Evolutionary conservation across 2,797 vertebrate genomes (phyloP), one percentile per base, ranked within the genome.

Genomic region (Manis javanica): DNA sequence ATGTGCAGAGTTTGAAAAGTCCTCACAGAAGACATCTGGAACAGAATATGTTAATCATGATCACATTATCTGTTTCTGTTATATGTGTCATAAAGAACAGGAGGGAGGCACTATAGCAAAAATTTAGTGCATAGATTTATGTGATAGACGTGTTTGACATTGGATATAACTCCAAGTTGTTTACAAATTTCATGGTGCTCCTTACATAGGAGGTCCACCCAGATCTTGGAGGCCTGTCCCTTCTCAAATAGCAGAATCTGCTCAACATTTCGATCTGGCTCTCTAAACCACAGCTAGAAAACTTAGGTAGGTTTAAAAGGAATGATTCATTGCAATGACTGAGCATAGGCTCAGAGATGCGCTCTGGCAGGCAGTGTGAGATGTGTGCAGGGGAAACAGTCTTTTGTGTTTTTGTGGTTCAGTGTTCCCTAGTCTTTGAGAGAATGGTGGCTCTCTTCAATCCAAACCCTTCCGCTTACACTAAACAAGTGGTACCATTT

Each of bases 401-500:
- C 21, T 53, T 83, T 15, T 23, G 26, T 69, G 66, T 26, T 37
- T 64, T 53, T 94, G 72, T 53, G 63, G 31, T 37, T 23, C n/a
- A 2, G 69, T 21, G 26, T 63, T 26, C 59, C 77, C 42, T 57
- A 24, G 1, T 57, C 69, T 66, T 46, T 46, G 15, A 42, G 37
- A 94, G 66, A 34, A 95, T 5, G 0, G 0, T n/a, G 85, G 66
- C 61, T 71, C 42, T 59, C 23, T 53, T 69, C 0, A 46, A 81
- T 46, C 87, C 59, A 57, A 92, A 91, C 53, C 57, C 26, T 2
- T 2, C 74, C 49, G 53, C 94, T 91, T 63, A 85, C 46, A 63
- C 91, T 74, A 82, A 93, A 96, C 96, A 97, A 97, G 88, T 97
- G 96, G 97, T 91, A 94, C 69, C 79, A 55, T 59, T 98, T 98